Percentiles rank a stretch among this genome's conserved stretches.
Conservation (phyloP, 2,888 invertebrate genomes). For the Spodoptera picta region DNA sequence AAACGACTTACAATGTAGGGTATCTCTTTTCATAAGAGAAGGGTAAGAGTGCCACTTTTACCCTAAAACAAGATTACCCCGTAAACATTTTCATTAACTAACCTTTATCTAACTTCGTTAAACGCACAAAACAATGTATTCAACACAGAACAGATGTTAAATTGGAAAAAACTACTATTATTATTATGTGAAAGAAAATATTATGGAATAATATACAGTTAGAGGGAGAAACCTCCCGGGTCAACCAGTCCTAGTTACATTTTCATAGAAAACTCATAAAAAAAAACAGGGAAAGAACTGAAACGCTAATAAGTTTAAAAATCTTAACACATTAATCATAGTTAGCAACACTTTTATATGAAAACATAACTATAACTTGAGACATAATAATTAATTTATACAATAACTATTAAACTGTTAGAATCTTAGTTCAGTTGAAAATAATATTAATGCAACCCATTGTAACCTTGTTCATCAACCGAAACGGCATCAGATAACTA, state of each 20-base stretch:
- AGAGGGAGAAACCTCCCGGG: conserved; percentile 32
- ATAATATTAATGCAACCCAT: conserved; percentile 52
- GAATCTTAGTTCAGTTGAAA: conserved; percentile 55
- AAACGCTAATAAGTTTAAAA: conserved; percentile 49
- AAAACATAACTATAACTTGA: conserved; percentile 50
- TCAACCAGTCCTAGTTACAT: conserved; percentile 40
- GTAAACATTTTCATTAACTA: conserved; percentile 30
- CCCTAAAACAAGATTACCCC: not conserved
- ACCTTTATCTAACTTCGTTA: conserved; percentile 18
- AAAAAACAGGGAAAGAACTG: conserved; percentile 38
- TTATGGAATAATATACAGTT: conserved; percentile 64
- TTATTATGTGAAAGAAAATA: conserved; percentile 63
- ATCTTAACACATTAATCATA: conserved; percentile 45
- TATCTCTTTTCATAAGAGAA: conserved; percentile 2
- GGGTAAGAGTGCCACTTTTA: not conserved
- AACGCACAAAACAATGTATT: conserved; percentile 40
- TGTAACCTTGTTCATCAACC: conserved; percentile 47
- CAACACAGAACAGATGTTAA: conserved; percentile 46
- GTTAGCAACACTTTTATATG: conserved; percentile 43
- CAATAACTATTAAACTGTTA: conserved; percentile 57
- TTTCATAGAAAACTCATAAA: conserved; percentile 48
- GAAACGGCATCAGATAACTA: conserved; percentile 55
- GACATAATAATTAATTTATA: conserved; percentile 54
- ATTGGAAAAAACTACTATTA: conserved; percentile 63
- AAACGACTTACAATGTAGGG: conserved; percentile 1